Evolutionary conservation across 1,140 invertebrate genomes (phyloP).

Genomic region (Rhagoletis zephyria): DNA sequence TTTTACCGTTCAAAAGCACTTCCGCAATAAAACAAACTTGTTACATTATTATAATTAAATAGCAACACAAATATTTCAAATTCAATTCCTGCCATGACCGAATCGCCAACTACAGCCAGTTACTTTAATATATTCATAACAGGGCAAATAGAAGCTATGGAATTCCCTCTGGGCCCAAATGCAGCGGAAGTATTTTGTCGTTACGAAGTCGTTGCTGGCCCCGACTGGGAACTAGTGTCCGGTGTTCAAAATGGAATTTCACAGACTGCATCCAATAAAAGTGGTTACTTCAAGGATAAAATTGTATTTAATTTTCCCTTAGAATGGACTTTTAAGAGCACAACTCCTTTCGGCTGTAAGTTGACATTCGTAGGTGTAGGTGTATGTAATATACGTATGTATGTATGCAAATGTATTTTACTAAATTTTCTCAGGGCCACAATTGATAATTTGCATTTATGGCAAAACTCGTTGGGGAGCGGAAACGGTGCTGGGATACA

Average conservation of each 20-base stretch:
- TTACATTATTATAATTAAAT: neutral
- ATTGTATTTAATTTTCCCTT: constrained; percentile 73
- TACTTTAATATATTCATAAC: constrained; percentile 66
- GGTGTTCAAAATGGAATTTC: constrained; percentile 70
- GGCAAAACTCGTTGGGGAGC: constrained; percentile 67
- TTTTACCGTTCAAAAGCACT: constrained; percentile 7
- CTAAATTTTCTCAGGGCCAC: constrained; percentile 69
- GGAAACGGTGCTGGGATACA: constrained; percentile 70
- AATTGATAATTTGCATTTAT: constrained; percentile 71
- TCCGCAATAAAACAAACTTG: neutral
- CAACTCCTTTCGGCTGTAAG: constrained; percentile 72
- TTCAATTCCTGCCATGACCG: neutral
- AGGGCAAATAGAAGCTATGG: constrained; percentile 70
- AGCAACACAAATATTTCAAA: neutral
- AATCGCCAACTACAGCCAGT: constrained; percentile 61
- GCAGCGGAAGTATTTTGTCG: constrained; percentile 69
- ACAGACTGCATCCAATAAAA: constrained; percentile 66
- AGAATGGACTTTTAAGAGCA: constrained; percentile 72
- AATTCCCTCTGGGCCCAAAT: constrained; percentile 69
- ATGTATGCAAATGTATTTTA: neutral
- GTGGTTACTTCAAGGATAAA: constrained; percentile 66
- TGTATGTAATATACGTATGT: neutral
- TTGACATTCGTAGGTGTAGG: constrained; percentile 35
- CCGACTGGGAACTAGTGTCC: constrained; percentile 69
- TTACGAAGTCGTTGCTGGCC: constrained; percentile 70